These are phyloP conservation scores for Serilophus lunatus DNA, from an alignment of 2,113 vertebrate species.

Conservation along the genomic window DNA sequence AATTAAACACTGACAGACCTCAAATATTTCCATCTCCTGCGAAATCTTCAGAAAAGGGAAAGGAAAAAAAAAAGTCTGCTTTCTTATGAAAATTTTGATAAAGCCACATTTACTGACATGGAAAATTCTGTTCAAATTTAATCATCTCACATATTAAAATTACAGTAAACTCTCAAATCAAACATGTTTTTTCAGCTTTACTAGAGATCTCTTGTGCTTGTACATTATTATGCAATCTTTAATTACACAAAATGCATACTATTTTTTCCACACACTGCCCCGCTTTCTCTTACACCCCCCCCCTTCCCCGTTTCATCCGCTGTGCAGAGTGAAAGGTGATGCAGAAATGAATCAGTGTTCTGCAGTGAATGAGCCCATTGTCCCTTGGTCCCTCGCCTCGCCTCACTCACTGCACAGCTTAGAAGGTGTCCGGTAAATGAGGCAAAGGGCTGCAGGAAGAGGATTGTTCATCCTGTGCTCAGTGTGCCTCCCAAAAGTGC, in stretches of 20 bases:
- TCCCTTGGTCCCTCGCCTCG: neutral
- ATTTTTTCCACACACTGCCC: neutral
- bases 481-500: neutral
- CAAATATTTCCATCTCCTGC: neutral
- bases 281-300: too few relatives aligned
- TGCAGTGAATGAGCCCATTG: slow-evolving; percentile 58
- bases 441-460: slow-evolving; percentile 44
- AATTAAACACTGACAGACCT: slow-evolving; percentile 5
- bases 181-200: neutral
- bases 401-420: neutral
- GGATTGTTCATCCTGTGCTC: slow-evolving; percentile 37
- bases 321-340: slow-evolving; percentile 5
- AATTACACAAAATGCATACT: neutral
- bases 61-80: neutral
- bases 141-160: neutral
- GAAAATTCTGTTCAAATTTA: neutral
- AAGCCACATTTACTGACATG: neutral
- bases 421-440: slow-evolving; percentile 35
- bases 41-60: neutral
- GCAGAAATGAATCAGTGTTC: slow-evolving; percentile 53
- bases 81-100: neutral
- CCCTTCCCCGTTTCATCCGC: fast-evolving
- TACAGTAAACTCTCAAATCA: neutral
- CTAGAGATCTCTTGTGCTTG: neutral
- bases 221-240: neutral